A percentile compares a stretch with the other conserved stretches of the same genome.
Conservation (phyloP, 2,888 invertebrate species). For the Carcina quercana region DNA sequence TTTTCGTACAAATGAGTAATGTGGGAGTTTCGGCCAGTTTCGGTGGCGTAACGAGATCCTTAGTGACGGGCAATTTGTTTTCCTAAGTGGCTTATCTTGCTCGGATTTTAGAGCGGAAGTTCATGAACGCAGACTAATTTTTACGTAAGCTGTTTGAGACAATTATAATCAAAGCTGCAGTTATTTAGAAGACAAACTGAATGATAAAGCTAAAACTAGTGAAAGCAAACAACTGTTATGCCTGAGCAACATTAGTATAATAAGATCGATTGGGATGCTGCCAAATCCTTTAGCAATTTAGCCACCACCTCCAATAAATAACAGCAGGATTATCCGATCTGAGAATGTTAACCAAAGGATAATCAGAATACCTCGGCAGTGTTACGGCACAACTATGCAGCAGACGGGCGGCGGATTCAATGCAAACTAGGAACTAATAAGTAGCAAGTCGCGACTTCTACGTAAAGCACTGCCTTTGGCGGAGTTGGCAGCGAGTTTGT, state of each 20-base stretch:
- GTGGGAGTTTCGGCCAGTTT: slow-evolving; percentile 23
- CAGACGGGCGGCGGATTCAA: not conserved
- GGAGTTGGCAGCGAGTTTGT: not conserved
- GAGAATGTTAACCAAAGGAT: slow-evolving; percentile 4
- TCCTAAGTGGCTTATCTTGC: not conserved
- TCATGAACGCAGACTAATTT: no score
- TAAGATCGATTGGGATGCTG: no score
- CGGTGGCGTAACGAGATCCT: slow-evolving; percentile 16
- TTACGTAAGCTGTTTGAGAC: no score
- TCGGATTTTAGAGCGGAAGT: not conserved
- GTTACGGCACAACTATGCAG: slow-evolving; percentile 2
- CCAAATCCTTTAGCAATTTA: no score
- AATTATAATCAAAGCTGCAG: no score
- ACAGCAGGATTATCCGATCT: slow-evolving; percentile 2
- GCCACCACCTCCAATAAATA: no score
- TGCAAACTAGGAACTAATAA: slow-evolving; percentile 17
- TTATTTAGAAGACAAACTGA: no score
- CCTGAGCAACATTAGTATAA: no score
- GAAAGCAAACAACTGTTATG: no score
- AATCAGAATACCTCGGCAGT: slow-evolving; percentile 4
- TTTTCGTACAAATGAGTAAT: slow-evolving; percentile 49
- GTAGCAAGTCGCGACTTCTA: slow-evolving; percentile 8
- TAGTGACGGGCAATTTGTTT: slow-evolving; percentile 12
- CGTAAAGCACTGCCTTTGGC: not conserved
- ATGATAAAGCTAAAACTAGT: no score